Base-by-base conservation (phyloP, 2,888 invertebrate species). In the Catocala fraxini region DNA sequence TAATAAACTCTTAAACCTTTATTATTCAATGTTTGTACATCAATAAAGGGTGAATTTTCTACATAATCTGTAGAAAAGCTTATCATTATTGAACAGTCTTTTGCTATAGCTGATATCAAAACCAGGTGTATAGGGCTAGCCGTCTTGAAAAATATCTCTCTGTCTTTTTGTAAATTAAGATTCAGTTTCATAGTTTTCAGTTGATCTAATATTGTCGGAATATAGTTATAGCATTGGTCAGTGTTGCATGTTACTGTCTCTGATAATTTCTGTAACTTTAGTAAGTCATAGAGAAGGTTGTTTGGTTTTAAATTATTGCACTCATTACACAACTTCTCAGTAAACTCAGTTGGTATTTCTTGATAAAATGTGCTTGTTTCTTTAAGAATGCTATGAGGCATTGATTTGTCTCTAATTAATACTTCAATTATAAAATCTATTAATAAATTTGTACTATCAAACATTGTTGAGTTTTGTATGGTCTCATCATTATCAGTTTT, bases 61-160 rank as follows among this genome's bases (percentile, higher is more conserved):
- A 79, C 66, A 55, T 56, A 69, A 43, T 80, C 65, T 62, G 78
- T 59, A 58, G 87, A 74, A 68, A 96, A 93, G 54, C 95, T 93
- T 54, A 96, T 92, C 95, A 96, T 96, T 34, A 96, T 93, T 0
- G 96, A 97, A 78, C 96, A 96, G 80, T 97, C 97, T 83, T 96
- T 96, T 15, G 96, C 95, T 5, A 96, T 95, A 35, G 96, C 95
- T 11, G 96, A 95, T 73, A 96, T 90, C 57, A 96, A 85, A 1
- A 89, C 87, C 56, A 87, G 69, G 53, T 89, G 75, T 35, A 80
- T 55, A 0, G 84, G 74, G 39, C 85, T 70, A 6, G 77, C 46
- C 0, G 52, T 68, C 12, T 77, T 59, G 0, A 88, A 46, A 68
- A 91, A 90, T 3, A 34, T 60, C 0, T 83, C 63, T 73, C 63